Evolutionary conservation across 2,113 vertebrate species (phyloP), one percentile per base, ranked within the genome.

Genomic region (Trichomycterus rosablanca): DNA sequence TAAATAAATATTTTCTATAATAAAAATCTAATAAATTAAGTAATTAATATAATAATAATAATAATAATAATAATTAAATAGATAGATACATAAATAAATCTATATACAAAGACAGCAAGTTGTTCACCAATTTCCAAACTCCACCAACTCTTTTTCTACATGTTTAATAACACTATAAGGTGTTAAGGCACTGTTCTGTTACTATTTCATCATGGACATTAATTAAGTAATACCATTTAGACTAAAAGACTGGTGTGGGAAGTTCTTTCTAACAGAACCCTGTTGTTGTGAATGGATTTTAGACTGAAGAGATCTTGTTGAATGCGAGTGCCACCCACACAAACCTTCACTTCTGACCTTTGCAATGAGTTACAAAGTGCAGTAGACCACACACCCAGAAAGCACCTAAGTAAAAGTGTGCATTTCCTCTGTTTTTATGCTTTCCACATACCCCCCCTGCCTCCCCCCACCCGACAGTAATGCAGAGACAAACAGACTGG

Each of bases 401-500:
- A 50, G 35, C 54, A 62, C 46, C 63, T 46, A 63, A 46, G 20
- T 49, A 45, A 28, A 28, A n/a, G 39, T 34, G 28, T 46, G 11
- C 43, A n/a, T 46, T 46, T 16, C 32, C 50, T 8, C 23, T 26
- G 12, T 18, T 32, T 30, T 37, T 6, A 22, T 45, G 35, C 48
- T 53, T 16, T 35, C 32, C 4, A 10, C 14, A 3, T 35, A 4
- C 37, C 19, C 16, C 1, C 55, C 24, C 15, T 57, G 14, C 19
- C 34, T 55, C 10, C 14, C 48, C 32, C 23, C 7, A 37, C 51
- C 52, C 32, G 51, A 44, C 51, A 48, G 52, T 57, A 73, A 60
- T 66, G 45, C 20, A 30, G 32, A 39, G 23, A 66, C 57, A 62
- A 62, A 66, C 42, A 69, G 54, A 55, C 62, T 69, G 66, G 51